phyloP scores from a whole-genome alignment of 2,113 vertebrate species.

The Prionailurus viverrinus region DNA sequence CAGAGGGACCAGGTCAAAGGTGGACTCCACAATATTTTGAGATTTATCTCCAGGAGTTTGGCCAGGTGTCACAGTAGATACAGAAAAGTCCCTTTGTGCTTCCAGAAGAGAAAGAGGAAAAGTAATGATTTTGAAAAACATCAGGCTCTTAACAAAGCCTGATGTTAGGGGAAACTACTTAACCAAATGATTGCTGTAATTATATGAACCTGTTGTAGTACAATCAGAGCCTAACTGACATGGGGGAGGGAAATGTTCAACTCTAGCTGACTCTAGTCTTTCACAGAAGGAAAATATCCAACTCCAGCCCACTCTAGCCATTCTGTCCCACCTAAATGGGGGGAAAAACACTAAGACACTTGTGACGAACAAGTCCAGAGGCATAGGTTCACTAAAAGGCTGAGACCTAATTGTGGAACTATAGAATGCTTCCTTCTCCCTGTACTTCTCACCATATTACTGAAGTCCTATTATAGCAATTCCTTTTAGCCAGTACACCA shows the following conservation, averaged over 20 bases:
- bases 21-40: not conserved
- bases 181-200: not conserved
- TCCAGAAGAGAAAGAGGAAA: not conserved
- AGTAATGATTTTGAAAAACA: not conserved
- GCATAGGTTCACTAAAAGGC: not conserved
- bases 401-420: not conserved
- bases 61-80: not conserved
- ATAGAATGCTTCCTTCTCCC: not conserved
- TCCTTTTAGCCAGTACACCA: not conserved
- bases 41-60: not conserved
- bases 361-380: not conserved
- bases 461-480: not conserved
- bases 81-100: not conserved
- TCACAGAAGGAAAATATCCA: not conserved
- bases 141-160: not conserved
- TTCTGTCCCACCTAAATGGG: not conserved
- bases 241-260: not conserved
- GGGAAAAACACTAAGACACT: not conserved
- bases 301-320: not conserved
- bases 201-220: not conserved
- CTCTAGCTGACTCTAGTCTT: not conserved
- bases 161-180: not conserved
- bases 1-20: not conserved
- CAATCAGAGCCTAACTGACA: not conserved
- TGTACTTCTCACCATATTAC: not conserved